Conservation (phyloP, 2,888 invertebrate genomes). For the Branchellion lobata region DNA sequence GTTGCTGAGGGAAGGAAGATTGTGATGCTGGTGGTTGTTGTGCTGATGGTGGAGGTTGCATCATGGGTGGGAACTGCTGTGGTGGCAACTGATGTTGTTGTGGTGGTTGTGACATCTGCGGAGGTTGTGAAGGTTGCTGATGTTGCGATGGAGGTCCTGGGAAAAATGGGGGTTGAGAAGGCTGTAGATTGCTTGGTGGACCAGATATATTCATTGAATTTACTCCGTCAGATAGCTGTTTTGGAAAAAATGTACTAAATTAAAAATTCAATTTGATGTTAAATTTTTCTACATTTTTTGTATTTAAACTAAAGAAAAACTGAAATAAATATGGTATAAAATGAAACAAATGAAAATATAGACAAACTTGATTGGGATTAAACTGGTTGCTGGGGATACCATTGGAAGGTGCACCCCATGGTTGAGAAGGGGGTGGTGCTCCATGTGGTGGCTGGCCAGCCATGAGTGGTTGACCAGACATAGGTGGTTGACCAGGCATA, state of each 20-base stretch:
- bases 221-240: constrained; percentile 41
- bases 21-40: neutral
- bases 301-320: neutral
- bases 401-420: neutral
- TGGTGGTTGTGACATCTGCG: neutral
- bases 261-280: too few relatives aligned
- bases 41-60: constrained; percentile 23
- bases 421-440: neutral
- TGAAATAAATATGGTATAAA: neutral
- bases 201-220: constrained; percentile 46
- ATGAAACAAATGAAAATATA: neutral
- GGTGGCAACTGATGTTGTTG: neutral
- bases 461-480: neutral
- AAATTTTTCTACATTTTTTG: neutral
- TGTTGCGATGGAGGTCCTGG: neutral
- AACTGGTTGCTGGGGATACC: neutral
- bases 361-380: constrained; percentile 3
- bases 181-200: neutral
- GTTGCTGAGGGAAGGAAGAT: neutral
- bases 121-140: neutral
- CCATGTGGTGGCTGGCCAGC: neutral
- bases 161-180: neutral
- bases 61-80: constrained; percentile 22
- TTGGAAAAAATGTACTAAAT: neutral
- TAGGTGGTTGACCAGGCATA: neutral